These are phyloP conservation scores for Noctua pronuba DNA, from an alignment of 2,888 invertebrate genomes.

Conservation along the genomic window DNA sequence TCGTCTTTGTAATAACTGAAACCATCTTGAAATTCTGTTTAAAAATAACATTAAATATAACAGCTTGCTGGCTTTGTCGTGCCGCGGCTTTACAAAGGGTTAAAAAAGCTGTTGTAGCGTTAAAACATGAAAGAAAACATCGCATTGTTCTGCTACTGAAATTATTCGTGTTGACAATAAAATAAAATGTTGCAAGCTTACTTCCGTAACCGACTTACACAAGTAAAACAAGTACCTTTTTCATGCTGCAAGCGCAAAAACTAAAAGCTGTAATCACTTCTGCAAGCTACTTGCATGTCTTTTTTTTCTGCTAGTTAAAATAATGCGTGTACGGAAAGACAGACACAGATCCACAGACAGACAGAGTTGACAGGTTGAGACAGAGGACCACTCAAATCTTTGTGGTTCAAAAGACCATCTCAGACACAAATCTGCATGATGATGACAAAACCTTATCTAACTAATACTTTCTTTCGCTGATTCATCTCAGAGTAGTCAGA, in stretches of 20 bases:
- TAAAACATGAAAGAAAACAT: neutral
- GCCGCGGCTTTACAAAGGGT: neutral
- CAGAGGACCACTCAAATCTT: too few species aligned
- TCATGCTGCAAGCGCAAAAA: neutral
- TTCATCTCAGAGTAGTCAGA: too few species aligned
- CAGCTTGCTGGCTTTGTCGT: neutral
- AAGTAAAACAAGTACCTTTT: neutral
- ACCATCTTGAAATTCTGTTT: constrained; percentile 13
- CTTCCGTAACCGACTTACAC: neutral
- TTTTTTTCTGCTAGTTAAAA: neutral
- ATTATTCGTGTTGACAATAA: constrained; percentile 4
- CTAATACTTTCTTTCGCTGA: too few species aligned
- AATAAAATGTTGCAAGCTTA: neutral
- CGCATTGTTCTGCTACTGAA: constrained; percentile 18
- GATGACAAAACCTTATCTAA: neutral
- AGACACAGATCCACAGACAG: neutral
- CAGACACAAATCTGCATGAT: neutral
- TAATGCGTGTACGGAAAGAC: neutral
- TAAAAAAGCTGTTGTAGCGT: constrained; percentile 4
- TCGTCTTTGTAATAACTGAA: constrained; percentile 23
- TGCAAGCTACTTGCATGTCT: neutral
- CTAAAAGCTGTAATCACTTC: neutral
- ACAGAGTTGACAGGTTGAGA: too few species aligned
- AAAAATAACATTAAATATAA: neutral
- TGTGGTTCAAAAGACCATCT: neutral